Evolutionary conservation across 1,140 invertebrate genomes (phyloP).

Genomic region (Tachypleus tridentatus): DNA sequence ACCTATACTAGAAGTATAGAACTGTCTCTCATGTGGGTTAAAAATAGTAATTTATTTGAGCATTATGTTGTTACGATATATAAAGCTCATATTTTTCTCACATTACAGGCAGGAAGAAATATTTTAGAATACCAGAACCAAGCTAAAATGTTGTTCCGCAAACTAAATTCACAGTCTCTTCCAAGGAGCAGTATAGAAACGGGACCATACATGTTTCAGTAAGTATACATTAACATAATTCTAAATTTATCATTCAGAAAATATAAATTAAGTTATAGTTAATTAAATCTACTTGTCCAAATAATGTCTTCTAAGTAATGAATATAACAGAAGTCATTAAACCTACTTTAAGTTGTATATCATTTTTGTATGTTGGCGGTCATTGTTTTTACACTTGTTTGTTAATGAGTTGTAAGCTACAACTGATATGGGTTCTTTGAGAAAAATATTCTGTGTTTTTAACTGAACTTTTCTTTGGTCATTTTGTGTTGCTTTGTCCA

Average conservation of each 20-base stretch:
- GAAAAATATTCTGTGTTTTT: too few relatives aligned
- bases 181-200: constrained; percentile 89
- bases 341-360: constrained; percentile 6
- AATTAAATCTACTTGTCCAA: not conserved
- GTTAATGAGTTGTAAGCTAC: not conserved
- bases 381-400: not conserved
- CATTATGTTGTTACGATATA: too few relatives aligned
- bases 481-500: too few relatives aligned
- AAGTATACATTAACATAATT: constrained; percentile 39
- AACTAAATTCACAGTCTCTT: constrained; percentile 76
- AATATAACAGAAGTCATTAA: not conserved
- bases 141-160: constrained; percentile 97
- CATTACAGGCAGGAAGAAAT: constrained; percentile 69
- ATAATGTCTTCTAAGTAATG: not conserved
- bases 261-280: not conserved
- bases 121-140: constrained; percentile 97
- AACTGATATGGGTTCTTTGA: too few relatives aligned
- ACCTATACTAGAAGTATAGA: too few relatives aligned
- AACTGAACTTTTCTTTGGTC: too few relatives aligned
- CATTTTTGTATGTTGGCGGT: not conserved
- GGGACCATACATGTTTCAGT: constrained; percentile 95
- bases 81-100: constrained; percentile 19
- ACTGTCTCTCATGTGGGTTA: too few relatives aligned
- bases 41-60: too few relatives aligned
- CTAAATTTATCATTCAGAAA: not conserved